phyloP scores from a whole-genome alignment of 2,113 vertebrate species.

The Brachirus orientalis region DNA sequence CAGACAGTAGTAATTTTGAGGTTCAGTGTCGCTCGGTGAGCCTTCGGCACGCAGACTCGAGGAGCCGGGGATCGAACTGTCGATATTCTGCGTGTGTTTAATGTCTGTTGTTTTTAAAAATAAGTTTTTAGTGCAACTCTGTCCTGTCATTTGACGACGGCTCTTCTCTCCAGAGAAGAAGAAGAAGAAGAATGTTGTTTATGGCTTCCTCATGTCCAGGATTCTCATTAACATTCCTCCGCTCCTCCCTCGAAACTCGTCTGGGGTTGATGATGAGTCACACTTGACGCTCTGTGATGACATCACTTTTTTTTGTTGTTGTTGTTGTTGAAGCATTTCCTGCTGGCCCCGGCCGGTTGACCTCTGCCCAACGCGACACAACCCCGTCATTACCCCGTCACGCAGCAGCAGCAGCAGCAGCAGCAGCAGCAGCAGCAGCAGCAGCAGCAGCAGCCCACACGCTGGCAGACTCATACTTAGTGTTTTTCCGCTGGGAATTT shows the following conservation, averaged over 20 bases:
- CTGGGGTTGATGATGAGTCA: conserved; percentile 77
- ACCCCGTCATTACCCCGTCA: conserved; percentile 78
- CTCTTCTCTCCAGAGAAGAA: no score
- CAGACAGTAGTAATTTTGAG: no score
- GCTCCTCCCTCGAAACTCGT: conserved; percentile 52
- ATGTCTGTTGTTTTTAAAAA: no score
- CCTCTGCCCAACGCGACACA: conserved; percentile 65
- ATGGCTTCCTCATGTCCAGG: conserved; percentile 60
- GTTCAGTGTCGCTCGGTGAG: no score
- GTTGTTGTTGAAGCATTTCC: conserved; percentile 64
- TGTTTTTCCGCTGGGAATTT: no score
- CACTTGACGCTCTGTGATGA: conserved; percentile 78
- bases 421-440: no score
- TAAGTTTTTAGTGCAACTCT: no score
- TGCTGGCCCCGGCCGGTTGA: conserved; percentile 65
- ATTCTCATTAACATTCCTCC: conserved; percentile 72
- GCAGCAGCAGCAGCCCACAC: conserved; percentile 65
- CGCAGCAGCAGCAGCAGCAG: no score
- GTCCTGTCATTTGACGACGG: no score
- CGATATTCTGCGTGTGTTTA: no score
- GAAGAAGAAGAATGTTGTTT: conserved; percentile 59
- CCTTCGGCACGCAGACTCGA: no score
- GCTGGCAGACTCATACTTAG: conserved; percentile 60
- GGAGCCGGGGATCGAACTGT: no score
- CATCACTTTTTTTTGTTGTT: conserved; percentile 55